phyloP scores from a whole-genome alignment of 2,113 vertebrate genomes.

The Anoplopoma fimbria region DNA sequence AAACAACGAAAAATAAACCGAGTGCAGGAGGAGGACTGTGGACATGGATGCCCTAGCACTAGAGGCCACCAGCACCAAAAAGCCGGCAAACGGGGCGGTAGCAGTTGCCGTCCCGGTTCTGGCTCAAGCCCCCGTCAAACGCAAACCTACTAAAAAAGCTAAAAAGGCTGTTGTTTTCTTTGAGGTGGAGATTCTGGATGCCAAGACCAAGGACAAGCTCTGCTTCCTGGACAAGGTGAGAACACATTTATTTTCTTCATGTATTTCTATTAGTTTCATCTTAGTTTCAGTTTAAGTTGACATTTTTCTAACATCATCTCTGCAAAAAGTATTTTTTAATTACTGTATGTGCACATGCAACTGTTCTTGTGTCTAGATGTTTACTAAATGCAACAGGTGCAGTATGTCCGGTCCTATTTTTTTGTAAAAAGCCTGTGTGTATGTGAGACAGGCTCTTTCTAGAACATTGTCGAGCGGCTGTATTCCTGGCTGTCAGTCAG shows the following conservation, averaged over 20 bases:
- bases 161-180: slow-evolving; percentile 95
- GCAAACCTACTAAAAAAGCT: slow-evolving; percentile 87
- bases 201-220: slow-evolving; percentile 94
- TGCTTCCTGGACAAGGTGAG: slow-evolving; percentile 97
- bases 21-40: slow-evolving; percentile 61
- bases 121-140: slow-evolving; percentile 54
- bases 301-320: not conserved
- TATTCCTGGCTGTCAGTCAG: not conserved
- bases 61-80: slow-evolving; percentile 82
- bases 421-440: slow-evolving; percentile 11
- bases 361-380: not conserved
- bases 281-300: not conserved
- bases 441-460: slow-evolving; percentile 33
- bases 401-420: not conserved
- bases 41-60: slow-evolving; percentile 85
- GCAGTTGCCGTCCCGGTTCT: not conserved
- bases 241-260: not conserved
- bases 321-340: not conserved
- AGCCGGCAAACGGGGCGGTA: slow-evolving; percentile 48
- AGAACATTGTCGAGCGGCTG: slow-evolving; percentile 26
- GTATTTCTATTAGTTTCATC: not conserved
- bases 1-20: slow-evolving; percentile 37
- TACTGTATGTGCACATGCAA: not conserved
- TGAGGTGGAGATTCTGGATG: slow-evolving; percentile 98
- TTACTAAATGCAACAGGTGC: slow-evolving; percentile 20